These are phyloP conservation scores for Sisyra terminalis DNA, from an alignment of 2,888 invertebrate species.

Conservation along the genomic window DNA sequence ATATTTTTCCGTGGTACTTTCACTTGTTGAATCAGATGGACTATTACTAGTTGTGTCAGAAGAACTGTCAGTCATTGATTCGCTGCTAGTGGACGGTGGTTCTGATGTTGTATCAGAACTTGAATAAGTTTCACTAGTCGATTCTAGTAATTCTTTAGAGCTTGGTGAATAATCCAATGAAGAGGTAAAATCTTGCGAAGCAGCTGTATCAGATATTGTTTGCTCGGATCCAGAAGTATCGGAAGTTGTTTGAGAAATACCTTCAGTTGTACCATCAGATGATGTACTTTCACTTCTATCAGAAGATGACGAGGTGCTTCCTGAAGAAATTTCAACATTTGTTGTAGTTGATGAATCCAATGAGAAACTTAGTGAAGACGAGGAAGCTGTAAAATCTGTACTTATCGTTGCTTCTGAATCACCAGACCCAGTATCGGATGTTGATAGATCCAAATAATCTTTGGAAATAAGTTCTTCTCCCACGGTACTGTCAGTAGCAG, in stretches of 20 bases:
- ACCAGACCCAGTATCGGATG: conserved; percentile 16
- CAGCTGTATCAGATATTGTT: background rate
- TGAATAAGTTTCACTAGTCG: conserved; percentile 3
- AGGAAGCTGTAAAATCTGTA: background rate
- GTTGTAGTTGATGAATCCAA: background rate
- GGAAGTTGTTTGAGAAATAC: conserved; percentile 5
- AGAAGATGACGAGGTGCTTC: background rate
- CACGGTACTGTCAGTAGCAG: conserved; percentile 7
- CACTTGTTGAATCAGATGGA: conserved; percentile 10
- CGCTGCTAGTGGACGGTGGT: background rate
- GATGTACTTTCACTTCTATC: background rate
- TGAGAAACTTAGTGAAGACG: background rate
- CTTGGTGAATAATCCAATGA: too few species aligned
- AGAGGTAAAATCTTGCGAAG: background rate
- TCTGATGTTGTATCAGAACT: background rate
- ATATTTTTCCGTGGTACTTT: conserved; percentile 10
- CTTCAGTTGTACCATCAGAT: conserved; percentile 1
- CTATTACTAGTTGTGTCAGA: conserved; percentile 7
- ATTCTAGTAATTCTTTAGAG: conserved; percentile 1
- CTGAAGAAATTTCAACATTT: background rate
- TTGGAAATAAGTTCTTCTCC: background rate
- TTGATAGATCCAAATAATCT: background rate
- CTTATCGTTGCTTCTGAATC: conserved; percentile 11
- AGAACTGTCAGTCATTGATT: conserved; percentile 1
- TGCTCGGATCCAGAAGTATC: conserved; percentile 10